Conservation (phyloP, 1,140 invertebrate species). For the Diabrotica virgifera region DNA sequence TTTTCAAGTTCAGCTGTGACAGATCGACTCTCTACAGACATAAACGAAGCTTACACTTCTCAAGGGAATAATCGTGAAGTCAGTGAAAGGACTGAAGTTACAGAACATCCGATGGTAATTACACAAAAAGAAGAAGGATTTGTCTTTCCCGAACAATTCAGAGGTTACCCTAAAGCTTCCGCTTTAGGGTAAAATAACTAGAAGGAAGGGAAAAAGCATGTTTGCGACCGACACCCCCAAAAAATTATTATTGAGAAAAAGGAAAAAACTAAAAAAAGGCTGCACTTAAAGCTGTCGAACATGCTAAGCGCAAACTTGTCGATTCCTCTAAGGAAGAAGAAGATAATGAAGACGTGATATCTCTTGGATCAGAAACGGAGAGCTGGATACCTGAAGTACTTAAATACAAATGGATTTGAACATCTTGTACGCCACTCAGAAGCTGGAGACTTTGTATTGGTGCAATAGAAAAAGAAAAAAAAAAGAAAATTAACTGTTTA, state of each 20-base stretch:
- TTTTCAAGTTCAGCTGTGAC: neutral
- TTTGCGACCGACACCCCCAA: neutral
- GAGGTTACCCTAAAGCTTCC: neutral
- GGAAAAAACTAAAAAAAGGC: neutral
- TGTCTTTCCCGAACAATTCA: neutral
- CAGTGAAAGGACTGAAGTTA: neutral
- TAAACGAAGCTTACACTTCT: too few relatives aligned
- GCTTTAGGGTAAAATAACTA: neutral
- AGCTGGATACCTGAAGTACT: neutral
- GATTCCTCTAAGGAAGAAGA: neutral
- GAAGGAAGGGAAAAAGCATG: constrained; percentile 12
- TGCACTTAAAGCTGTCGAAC: neutral
- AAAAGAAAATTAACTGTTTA: neutral
- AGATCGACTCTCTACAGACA: neutral
- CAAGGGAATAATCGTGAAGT: neutral
- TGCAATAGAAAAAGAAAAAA: neutral
- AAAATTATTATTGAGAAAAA: neutral
- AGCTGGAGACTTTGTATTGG: neutral
- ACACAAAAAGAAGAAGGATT: neutral
- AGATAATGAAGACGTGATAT: neutral
- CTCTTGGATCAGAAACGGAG: neutral
- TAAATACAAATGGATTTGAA: constrained; percentile 4
- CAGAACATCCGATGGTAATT: neutral
- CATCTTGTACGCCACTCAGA: neutral
- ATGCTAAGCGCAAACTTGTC: constrained; percentile 3